Conservation (phyloP, 2,797 vertebrate species). For the Tadarida brasiliensis region DNA sequence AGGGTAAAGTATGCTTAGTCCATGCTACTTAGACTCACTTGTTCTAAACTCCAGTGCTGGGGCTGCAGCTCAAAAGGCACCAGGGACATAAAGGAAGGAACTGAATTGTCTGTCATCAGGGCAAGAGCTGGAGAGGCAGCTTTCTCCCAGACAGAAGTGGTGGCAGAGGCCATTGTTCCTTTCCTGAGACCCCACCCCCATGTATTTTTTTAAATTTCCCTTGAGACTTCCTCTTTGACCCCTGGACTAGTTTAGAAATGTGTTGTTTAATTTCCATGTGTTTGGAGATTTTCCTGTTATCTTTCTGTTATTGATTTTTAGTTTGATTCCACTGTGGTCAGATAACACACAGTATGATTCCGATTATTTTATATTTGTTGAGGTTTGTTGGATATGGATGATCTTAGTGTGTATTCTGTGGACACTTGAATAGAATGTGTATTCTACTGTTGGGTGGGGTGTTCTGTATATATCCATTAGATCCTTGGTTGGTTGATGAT, state of each 20-base stretch:
- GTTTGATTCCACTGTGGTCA: background rate
- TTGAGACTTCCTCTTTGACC: background rate
- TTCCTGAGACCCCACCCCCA: background rate
- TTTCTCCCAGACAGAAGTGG: background rate
- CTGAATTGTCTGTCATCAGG: background rate
- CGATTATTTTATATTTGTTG: background rate
- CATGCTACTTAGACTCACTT: background rate
- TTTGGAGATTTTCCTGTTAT: background rate
- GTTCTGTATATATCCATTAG: background rate
- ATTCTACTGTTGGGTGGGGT: background rate
- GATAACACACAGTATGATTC: background rate
- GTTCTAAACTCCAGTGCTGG: background rate
- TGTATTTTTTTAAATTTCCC: background rate
- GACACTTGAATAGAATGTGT: background rate
- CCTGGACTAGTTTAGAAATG: background rate
- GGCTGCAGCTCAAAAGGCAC: background rate
- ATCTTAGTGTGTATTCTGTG: background rate
- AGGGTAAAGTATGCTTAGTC: background rate
- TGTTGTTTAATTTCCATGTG: background rate
- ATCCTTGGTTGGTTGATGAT: background rate
- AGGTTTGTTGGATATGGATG: background rate
- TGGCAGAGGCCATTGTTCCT: background rate
- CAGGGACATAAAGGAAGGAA: background rate
- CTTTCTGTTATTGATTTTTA: background rate
- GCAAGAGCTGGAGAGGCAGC: background rate